Conservation (phyloP, 1,140 invertebrate genomes). For the Euura saliciscinereae region DNA sequence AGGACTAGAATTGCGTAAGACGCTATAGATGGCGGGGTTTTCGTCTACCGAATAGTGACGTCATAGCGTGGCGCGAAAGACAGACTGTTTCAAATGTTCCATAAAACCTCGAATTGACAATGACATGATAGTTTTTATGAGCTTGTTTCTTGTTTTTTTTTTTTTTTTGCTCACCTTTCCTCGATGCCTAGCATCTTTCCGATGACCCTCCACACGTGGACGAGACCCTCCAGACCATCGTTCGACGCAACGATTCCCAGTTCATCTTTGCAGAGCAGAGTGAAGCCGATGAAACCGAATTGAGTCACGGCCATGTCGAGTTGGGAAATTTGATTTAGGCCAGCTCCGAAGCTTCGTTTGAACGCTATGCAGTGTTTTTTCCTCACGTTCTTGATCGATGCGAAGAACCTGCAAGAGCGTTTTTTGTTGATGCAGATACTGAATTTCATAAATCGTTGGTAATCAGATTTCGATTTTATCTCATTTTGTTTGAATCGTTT, state of each 20-base stretch:
- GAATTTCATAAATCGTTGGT: no score
- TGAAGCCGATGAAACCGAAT: conserved; percentile 85
- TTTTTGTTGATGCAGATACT: no score
- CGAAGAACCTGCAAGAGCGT: conserved; percentile 47
- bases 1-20: no score
- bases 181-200: conserved; percentile 82
- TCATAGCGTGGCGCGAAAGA: no score
- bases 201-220: conserved; percentile 85
- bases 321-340: conserved; percentile 64
- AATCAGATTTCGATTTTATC: no score
- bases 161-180: conserved; percentile 64
- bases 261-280: conserved; percentile 67
- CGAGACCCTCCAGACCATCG: conserved; percentile 74
- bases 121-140: no score
- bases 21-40: no score
- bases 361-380: conserved; percentile 69
- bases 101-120: no score
- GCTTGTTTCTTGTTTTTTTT: no score
- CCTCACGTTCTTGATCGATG: conserved; percentile 70
- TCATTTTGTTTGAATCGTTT: no score
- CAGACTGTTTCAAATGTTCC: no score
- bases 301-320: conserved; percentile 84
- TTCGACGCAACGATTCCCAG: conserved; percentile 66
- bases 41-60: no score
- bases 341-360: conserved; percentile 52